Conservation (phyloP, 2,113 vertebrate genomes). For the Anolis sagrei region DNA sequence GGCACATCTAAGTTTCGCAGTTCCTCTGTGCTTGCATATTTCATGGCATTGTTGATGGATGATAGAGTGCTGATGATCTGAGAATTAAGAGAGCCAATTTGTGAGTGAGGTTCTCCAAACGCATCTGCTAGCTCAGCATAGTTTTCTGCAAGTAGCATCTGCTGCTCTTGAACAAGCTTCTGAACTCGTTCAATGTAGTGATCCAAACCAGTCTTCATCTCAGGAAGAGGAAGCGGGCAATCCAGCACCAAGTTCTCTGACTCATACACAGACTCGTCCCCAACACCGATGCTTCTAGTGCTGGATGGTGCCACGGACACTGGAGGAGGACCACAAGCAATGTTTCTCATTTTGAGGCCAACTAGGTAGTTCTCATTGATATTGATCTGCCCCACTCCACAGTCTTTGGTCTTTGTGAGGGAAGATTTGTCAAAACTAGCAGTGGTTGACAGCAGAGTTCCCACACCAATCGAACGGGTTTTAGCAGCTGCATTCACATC, state of each 20-base stretch:
- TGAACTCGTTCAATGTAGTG: slow-evolving; percentile 95
- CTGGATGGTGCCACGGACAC: slow-evolving; percentile 43
- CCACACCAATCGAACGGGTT: slow-evolving; percentile 86
- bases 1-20: slow-evolving; percentile 76
- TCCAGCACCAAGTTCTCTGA: slow-evolving; percentile 23
- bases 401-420: slow-evolving; percentile 88
- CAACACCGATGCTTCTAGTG: slow-evolving; percentile 89
- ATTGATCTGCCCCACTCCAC: slow-evolving; percentile 84
- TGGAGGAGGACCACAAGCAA: slow-evolving; percentile 89
- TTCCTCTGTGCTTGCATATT: slow-evolving; percentile 84
- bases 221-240: slow-evolving; percentile 53
- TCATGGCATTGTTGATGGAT: slow-evolving; percentile 93
- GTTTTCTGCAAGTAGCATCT: slow-evolving; percentile 93
- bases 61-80: slow-evolving; percentile 94
- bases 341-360: slow-evolving; percentile 92
- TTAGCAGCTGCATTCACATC: slow-evolving; percentile 79
- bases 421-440: slow-evolving; percentile 70
- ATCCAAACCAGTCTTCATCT: slow-evolving; percentile 80
- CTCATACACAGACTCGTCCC: slow-evolving; percentile 79
- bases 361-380: slow-evolving; percentile 91
- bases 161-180: slow-evolving; percentile 93
- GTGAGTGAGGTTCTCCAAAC: slow-evolving; percentile 91
- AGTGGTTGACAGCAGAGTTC: slow-evolving; percentile 79
- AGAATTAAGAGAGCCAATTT: slow-evolving; percentile 93
- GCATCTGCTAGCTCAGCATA: slow-evolving; percentile 94